Percentiles rank a stretch among this genome's conserved stretches.
phyloP scores from a whole-genome alignment of 2,797 vertebrate genomes.

The Spinibarbus caldwelli region DNA sequence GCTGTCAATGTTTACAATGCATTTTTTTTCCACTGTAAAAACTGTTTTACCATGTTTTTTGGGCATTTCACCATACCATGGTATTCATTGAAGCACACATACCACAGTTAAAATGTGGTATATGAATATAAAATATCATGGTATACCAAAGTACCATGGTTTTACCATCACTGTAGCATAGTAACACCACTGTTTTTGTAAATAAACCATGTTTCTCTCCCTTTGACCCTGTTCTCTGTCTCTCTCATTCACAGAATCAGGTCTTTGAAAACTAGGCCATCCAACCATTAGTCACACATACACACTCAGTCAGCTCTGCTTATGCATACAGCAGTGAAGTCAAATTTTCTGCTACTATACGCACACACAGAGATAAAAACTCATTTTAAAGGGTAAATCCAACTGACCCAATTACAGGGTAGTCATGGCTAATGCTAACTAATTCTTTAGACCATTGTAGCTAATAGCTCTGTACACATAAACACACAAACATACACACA shows the following conservation, averaged over 20 bases:
- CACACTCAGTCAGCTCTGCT: conserved; percentile 30
- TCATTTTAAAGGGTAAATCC: conserved; percentile 29
- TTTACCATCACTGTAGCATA: conserved; percentile 7
- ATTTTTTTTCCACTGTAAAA: background rate
- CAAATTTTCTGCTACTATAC: conserved; percentile 9
- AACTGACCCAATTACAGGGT: conserved; percentile 36
- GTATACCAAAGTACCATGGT: background rate
- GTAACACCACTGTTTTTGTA: background rate
- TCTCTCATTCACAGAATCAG: conserved; percentile 42
- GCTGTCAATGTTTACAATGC: conserved; percentile 13
- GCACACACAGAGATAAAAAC: conserved; percentile 46
- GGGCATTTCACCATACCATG: background rate
- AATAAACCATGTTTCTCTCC: conserved; percentile 7
- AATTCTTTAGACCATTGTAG: background rate
- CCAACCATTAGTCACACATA: conserved; percentile 57
- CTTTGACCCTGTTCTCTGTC: background rate
- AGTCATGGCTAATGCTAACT: conserved; percentile 12
- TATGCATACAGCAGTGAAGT: conserved; percentile 32
- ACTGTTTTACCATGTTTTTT: background rate
- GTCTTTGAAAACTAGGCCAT: conserved; percentile 57
- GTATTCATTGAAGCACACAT: background rate
- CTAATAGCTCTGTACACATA: background rate
- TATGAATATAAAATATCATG: background rate
- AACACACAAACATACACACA: conserved; percentile 30
- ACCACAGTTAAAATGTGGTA: background rate